Conservation (phyloP, 2,113 vertebrate genomes). For the Apteryx mantelli region DNA sequence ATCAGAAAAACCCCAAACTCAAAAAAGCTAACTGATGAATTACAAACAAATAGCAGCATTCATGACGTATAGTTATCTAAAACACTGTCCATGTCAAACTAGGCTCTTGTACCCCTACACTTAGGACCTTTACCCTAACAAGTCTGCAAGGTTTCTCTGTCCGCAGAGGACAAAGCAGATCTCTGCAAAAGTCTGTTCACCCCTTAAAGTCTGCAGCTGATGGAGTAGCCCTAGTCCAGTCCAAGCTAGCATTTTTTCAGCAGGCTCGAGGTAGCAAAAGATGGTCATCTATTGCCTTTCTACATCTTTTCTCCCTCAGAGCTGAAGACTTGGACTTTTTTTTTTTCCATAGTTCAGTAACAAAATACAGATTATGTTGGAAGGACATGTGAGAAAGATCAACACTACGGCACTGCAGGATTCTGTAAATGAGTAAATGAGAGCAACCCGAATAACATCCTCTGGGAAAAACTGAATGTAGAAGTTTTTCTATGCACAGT, state of each 20-base stretch:
- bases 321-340: neutral
- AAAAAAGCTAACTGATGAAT: neutral
- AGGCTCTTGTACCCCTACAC: neutral
- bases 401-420: neutral
- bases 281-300: neutral
- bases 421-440: neutral
- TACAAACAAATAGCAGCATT: neutral
- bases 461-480: neutral
- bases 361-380: neutral
- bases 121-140: neutral
- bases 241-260: neutral
- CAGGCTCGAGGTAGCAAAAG: neutral
- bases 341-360: neutral
- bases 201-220: neutral
- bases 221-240: neutral
- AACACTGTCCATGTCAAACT: neutral
- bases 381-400: neutral
- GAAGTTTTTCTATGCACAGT: neutral
- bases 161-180: neutral
- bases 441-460: neutral
- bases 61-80: neutral
- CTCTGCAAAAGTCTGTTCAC: neutral
- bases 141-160: neutral
- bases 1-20: neutral
- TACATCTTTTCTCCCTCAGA: neutral